Evolutionary conservation across 2,888 invertebrate species (phyloP).

Genomic region (Nymphalis urticae): DNA sequence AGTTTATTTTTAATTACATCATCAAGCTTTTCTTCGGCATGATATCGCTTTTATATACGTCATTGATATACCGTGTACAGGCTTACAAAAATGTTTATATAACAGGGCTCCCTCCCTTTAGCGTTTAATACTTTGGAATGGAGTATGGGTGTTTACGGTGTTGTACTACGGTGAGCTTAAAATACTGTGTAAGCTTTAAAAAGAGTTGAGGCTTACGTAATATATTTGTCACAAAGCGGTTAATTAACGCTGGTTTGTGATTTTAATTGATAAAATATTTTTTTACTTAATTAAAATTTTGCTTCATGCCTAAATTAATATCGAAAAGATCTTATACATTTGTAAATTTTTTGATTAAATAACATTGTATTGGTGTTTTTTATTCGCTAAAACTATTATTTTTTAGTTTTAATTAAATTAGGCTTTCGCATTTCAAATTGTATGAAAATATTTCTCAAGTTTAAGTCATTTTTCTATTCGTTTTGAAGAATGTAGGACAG

Average conservation of each 20-base stretch:
- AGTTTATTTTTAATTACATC: constrained; percentile 43
- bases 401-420: background rate
- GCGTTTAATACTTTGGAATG: constrained; percentile 10
- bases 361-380: too few relatives aligned
- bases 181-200: background rate
- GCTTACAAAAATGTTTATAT: constrained; percentile 2
- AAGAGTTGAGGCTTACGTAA: background rate
- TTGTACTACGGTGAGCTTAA: background rate
- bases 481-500: constrained; percentile 4
- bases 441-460: background rate
- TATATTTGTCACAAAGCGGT: background rate
- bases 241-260: background rate
- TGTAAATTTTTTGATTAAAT: too few relatives aligned
- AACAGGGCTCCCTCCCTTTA: constrained; percentile 10
- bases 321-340: too few relatives aligned
- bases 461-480: constrained; percentile 6
- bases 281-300: too few relatives aligned
- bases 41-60: background rate
- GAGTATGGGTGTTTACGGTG: constrained; percentile 13
- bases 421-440: background rate
- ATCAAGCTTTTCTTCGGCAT: constrained; percentile 37
- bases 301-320: too few relatives aligned
- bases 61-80: background rate
- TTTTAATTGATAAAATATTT: too few relatives aligned
- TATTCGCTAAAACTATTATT: too few relatives aligned